A percentile compares a stretch with the other conserved stretches of the same genome.
Evolutionary conservation across 2,888 invertebrate genomes (phyloP).

Genomic region (Hemithea aestivaria): DNA sequence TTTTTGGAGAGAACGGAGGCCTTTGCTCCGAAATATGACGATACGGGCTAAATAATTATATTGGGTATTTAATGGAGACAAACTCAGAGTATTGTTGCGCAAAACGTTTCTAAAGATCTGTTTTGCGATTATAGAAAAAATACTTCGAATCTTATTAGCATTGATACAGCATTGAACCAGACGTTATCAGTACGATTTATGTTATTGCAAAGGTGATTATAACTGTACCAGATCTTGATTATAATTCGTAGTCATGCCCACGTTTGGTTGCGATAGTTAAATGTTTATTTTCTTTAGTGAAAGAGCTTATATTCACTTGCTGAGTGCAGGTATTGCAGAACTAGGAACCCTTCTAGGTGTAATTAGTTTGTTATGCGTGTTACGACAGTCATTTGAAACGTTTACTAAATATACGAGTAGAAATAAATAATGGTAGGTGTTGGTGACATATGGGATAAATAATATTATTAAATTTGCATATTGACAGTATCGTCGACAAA

Average conservation of each 20-base stretch:
- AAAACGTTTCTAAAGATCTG: too few species aligned
- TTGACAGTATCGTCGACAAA: too few species aligned
- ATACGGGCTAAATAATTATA: too few species aligned
- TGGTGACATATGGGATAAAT: too few species aligned
- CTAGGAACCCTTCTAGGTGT: slow-evolving; percentile 9
- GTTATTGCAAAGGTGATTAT: slow-evolving; percentile 12
- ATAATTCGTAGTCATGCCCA: slow-evolving; percentile 11
- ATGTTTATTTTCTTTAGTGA: slow-evolving; percentile 16
- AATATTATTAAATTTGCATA: too few species aligned
- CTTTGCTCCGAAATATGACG: too few species aligned
- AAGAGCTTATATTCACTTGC: slow-evolving; percentile 2
- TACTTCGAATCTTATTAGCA: not conserved
- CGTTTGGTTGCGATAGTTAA: slow-evolving; percentile 5
- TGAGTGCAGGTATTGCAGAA: slow-evolving; percentile 1
- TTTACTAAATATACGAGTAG: too few species aligned
- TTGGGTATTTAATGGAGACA: too few species aligned
- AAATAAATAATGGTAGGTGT: too few species aligned
- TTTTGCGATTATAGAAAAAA: too few species aligned
- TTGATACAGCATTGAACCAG: slow-evolving; percentile 4
- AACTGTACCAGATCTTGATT: slow-evolving; percentile 14
- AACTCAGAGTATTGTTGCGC: too few species aligned
- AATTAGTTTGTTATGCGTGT: slow-evolving; percentile 9
- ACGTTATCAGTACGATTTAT: slow-evolving; percentile 13
- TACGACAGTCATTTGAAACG: slow-evolving; percentile 14
- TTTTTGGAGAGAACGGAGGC: too few species aligned